A percentile compares a stretch with the other conserved stretches of the same genome.
These are phyloP conservation scores for Myzus persicae DNA, from an alignment of 1,140 invertebrate species.

Conservation along the genomic window DNA sequence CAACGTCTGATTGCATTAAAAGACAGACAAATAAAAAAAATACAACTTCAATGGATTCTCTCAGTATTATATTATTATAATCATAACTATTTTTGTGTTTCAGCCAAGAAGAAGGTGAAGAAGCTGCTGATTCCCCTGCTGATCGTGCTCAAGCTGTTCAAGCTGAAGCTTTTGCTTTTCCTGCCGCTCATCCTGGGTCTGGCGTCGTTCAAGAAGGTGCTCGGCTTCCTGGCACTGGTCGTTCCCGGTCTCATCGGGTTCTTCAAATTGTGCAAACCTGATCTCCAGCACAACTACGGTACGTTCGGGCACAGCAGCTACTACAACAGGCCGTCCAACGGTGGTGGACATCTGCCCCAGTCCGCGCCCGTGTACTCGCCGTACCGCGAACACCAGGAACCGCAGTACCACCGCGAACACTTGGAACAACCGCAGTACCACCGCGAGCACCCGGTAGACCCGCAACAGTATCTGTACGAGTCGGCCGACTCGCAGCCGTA, in stretches of 20 bases:
- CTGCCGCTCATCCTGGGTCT: constrained; percentile 81
- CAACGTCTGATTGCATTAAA: no score
- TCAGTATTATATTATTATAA: neutral
- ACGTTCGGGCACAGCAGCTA: constrained; percentile 66
- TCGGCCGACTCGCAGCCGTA: constrained; percentile 18
- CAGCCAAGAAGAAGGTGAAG: constrained; percentile 80
- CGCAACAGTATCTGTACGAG: constrained; percentile 48
- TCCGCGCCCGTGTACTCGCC: constrained; percentile 33
- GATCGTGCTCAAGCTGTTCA: constrained; percentile 82
- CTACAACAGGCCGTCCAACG: constrained; percentile 62
- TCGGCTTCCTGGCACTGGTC: constrained; percentile 78
- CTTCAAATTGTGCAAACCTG: constrained; percentile 77
- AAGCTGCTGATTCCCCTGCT: constrained; percentile 83
- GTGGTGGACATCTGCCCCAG: neutral
- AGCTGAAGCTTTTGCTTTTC: constrained; percentile 81
- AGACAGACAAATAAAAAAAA: neutral
- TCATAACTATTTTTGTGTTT: neutral
- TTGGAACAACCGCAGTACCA: constrained; percentile 22
- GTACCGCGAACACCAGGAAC: constrained; percentile 67
- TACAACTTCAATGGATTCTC: neutral
- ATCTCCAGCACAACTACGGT: constrained; percentile 65
- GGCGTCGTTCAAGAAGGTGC: constrained; percentile 83
- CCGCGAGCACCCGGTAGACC: neutral
- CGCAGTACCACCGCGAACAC: constrained; percentile 17
- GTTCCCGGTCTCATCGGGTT: constrained; percentile 80